phyloP scores from a whole-genome alignment of 2,888 invertebrate species.

The Perithous albicinctus region DNA sequence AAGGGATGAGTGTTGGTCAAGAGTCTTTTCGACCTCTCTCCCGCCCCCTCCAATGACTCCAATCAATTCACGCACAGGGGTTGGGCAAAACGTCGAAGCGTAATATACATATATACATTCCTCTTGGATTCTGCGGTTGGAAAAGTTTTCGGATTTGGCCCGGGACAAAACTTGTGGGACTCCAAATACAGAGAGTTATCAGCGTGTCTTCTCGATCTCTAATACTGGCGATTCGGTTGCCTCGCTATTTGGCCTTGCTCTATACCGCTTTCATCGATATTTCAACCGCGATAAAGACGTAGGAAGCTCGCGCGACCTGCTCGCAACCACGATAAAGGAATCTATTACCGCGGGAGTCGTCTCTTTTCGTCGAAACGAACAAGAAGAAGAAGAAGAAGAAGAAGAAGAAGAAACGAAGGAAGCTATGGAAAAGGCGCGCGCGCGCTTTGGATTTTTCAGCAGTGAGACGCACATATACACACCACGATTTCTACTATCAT shows the following conservation, averaged over 20 bases:
- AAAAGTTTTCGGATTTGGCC: constrained; percentile 57
- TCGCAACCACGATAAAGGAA: constrained; percentile 78
- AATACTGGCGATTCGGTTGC: constrained; percentile 51
- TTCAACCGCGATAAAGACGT: constrained; percentile 77
- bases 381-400: too few species aligned
- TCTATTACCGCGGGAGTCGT: constrained; percentile 76
- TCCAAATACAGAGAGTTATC: constrained; percentile 36
- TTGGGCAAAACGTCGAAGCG: constrained; percentile 33
- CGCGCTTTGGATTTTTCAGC: constrained; percentile 59
- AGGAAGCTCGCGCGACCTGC: constrained; percentile 70
- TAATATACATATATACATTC: too few species aligned
- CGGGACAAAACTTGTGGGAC: constrained; percentile 33
- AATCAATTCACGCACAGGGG: constrained; percentile 39
- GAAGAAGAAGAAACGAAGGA: constrained; percentile 50
- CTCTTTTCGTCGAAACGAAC: constrained; percentile 31
- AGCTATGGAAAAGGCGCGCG: constrained; percentile 49
- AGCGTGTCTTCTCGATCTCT: constrained; percentile 53
- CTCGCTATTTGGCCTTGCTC: constrained; percentile 44
- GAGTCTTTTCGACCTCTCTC: not conserved
- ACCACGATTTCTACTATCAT: constrained; percentile 8
- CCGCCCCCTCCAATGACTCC: constrained; percentile 7
- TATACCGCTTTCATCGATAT: constrained; percentile 79
- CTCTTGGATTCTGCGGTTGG: constrained; percentile 34
- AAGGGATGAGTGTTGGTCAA: constrained; percentile 17
- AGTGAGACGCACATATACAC: constrained; percentile 1